Conservation (phyloP, 2,888 invertebrate species). For the Carterocephalus palaemon region DNA sequence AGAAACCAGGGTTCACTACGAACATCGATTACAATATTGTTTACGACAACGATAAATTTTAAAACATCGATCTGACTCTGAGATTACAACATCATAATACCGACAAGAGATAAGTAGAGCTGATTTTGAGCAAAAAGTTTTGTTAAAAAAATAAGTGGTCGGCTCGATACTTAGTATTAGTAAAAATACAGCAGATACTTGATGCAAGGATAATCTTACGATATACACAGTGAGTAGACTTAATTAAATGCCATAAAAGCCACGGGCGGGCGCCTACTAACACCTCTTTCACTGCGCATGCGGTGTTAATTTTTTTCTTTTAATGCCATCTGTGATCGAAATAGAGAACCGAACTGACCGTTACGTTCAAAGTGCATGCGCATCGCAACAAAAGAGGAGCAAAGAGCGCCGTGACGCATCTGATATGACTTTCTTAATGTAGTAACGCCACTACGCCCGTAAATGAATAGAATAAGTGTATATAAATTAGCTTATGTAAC, state of each 20-base stretch:
- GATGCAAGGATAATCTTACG: constrained; percentile 71
- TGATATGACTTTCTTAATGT: constrained; percentile 75
- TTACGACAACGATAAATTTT: constrained; percentile 37
- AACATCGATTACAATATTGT: constrained; percentile 58
- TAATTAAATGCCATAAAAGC: constrained; percentile 72
- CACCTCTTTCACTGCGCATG: constrained; percentile 43
- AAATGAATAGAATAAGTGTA: constrained; percentile 74
- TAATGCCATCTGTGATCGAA: constrained; percentile 33
- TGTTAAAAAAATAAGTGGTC: constrained; percentile 71
- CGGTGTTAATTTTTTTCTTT: constrained; percentile 13
- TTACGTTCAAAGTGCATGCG: constrained; percentile 19
- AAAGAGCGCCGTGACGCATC: constrained; percentile 57
- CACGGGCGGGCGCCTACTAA: constrained; percentile 62
- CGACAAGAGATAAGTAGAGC: constrained; percentile 50
- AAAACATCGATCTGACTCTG: constrained; percentile 49
- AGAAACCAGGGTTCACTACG: constrained; percentile 58
- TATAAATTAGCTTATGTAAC: constrained; percentile 78
- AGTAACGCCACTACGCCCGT: constrained; percentile 72
- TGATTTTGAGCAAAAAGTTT: constrained; percentile 75
- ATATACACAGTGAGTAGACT: constrained; percentile 72
- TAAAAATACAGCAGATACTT: constrained; percentile 71
- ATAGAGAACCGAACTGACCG: not conserved
- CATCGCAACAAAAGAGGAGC: constrained; percentile 45
- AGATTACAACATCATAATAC: constrained; percentile 40
- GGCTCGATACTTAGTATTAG: constrained; percentile 58